A percentile compares a stretch with the other conserved stretches of the same genome.
Conservation (phyloP, 2,888 invertebrate genomes). For the Ormyrus thymus region DNA sequence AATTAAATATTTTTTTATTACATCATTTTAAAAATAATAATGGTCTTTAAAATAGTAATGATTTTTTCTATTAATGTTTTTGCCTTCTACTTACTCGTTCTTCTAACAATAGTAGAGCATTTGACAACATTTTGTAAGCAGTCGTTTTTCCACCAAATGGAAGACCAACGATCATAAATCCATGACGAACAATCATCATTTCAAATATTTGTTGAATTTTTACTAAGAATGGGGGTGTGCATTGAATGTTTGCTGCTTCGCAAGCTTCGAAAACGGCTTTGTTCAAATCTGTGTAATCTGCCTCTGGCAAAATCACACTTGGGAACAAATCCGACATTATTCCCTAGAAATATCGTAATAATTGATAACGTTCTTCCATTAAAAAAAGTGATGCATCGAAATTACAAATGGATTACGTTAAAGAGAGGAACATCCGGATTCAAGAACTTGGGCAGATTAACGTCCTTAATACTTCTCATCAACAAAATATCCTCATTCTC, state of each 20-base stretch:
- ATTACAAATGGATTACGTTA: slow-evolving; percentile 68
- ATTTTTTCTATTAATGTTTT: background rate
- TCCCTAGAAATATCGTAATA: slow-evolving; percentile 74
- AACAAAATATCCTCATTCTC: slow-evolving; percentile 79
- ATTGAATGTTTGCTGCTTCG: slow-evolving; percentile 85
- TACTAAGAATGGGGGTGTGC: slow-evolving; percentile 79
- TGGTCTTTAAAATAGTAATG: background rate
- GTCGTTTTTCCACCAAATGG: slow-evolving; percentile 79
- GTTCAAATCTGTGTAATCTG: slow-evolving; percentile 86
- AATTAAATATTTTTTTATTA: background rate
- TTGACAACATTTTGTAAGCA: slow-evolving; percentile 77
- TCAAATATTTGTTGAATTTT: slow-evolving; percentile 80
- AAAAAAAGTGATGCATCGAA: slow-evolving; percentile 5
- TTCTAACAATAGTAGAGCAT: slow-evolving; percentile 76
- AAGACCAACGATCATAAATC: slow-evolving; percentile 80
- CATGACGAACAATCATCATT: slow-evolving; percentile 80
- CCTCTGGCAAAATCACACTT: slow-evolving; percentile 77
- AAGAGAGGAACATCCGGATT: slow-evolving; percentile 78
- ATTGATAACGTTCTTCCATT: slow-evolving; percentile 59
- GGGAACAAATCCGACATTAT: slow-evolving; percentile 82
- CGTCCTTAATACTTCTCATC: slow-evolving; percentile 80
- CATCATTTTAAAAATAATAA: background rate
- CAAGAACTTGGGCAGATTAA: slow-evolving; percentile 81
- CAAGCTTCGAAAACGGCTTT: slow-evolving; percentile 81
- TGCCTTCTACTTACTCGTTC: slow-evolving; percentile 72